Evolutionary conservation across 2,888 invertebrate genomes (phyloP), one percentile per base, ranked within the genome.

Genomic region (Heliconius ismenius): DNA sequence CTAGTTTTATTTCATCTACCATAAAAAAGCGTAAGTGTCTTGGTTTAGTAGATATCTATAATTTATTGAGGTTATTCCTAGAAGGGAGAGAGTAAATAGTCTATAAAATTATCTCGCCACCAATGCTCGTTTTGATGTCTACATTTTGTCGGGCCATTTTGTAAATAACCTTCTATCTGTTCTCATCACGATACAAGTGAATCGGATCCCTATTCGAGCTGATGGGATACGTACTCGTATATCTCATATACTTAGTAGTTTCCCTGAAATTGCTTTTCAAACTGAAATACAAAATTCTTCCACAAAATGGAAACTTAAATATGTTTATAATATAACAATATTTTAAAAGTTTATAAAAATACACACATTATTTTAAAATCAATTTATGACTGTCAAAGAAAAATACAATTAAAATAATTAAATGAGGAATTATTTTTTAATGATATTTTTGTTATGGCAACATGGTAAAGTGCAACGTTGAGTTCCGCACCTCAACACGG

Each of bases 171-270:
- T 65, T 24, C n/a, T 65, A 65, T 65, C 39, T 39, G 65, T 65
- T 36, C 39, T 65, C 65, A 65, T 39, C 65, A 36, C 36, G n/a
- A 65, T 65, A 65, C 65, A 39, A 65, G 65, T 65, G 39, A 65
- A 39, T 36, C 36, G 39, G 65, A 21, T 24, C 65, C 36, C 65
- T 39, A 39, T 65, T 39, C 24, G 36, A 65, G 39, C 39, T 36
- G 65, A 62, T 62, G 26, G 62, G 26, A 62, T 62, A 26, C 15
- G 62, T 32, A 32, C 32, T 32, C 32, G 32, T 62, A 28, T 62
- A 62, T 62, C 62, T 65, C 65, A 11, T 65, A 39, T 65, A 65
- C 39, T 65, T 39, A 36, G 65, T 39, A 65, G 13, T 65, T 65
- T 24, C 39, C 18, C 13, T 39, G n/a, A 39, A 26, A 26, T 62